These are phyloP conservation scores for Drosophila anomelani DNA, from an alignment of 2,888 invertebrate genomes.

Conservation along the genomic window DNA sequence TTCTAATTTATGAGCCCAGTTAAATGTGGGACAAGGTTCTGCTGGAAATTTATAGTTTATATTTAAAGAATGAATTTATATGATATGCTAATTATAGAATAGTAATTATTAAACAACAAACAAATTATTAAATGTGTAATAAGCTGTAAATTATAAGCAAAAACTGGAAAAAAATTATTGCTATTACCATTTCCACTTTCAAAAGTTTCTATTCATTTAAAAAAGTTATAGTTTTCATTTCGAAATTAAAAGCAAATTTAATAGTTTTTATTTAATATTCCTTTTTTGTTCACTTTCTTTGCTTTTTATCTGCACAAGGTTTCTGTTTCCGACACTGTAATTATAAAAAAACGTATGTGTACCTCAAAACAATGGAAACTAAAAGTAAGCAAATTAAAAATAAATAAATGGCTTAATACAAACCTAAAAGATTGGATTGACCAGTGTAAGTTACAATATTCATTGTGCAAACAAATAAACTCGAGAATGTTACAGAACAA, in stretches of 20 bases:
- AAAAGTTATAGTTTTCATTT: too few species aligned
- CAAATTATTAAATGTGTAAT: too few species aligned
- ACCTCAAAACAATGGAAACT: background rate
- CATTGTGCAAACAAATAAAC: slow-evolving; percentile 5
- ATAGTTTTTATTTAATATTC: background rate
- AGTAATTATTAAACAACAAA: too few species aligned
- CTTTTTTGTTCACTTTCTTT: background rate
- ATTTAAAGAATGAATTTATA: too few species aligned
- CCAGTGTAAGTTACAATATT: slow-evolving; percentile 5
- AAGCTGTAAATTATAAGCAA: too few species aligned
- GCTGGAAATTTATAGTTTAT: background rate
- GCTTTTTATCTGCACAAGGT: background rate
- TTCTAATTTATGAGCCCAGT: slow-evolving; percentile 69
- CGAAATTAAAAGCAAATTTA: too few species aligned
- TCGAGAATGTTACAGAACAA: slow-evolving; percentile 1
- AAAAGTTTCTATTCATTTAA: too few species aligned
- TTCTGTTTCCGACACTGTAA: background rate
- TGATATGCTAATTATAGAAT: too few species aligned
- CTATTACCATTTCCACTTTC: too few species aligned
- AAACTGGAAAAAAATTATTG: too few species aligned
- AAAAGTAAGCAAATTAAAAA: background rate
- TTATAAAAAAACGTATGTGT: background rate
- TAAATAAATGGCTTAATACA: background rate
- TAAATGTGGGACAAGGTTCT: slow-evolving; percentile 47
- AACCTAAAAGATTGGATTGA: background rate